Conservation (phyloP, 2,113 vertebrate genomes). For the Agapornis roseicollis region DNA sequence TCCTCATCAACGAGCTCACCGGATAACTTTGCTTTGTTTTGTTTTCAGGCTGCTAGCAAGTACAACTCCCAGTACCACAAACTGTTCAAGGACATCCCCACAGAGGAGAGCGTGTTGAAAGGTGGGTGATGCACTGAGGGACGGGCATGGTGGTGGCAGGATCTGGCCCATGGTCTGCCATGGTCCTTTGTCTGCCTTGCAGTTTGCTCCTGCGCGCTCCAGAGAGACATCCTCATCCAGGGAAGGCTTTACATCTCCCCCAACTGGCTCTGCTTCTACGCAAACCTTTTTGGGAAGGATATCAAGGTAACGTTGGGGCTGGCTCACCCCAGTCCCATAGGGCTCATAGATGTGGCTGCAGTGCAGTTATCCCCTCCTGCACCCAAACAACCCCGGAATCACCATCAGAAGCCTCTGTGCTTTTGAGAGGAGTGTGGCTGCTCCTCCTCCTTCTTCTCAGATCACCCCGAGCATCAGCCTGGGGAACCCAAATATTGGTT, state of each 20-base stretch:
- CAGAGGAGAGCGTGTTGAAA: conserved; percentile 93
- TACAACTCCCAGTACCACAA: conserved; percentile 98
- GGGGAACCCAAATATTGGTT: not conserved
- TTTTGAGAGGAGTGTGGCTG: fast-evolving
- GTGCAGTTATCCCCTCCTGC: not conserved
- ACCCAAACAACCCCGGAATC: not conserved
- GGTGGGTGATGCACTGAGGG: conserved; percentile 69
- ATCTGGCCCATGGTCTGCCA: fast-evolving
- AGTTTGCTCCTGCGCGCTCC: conserved; percentile 96
- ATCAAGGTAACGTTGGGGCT: conserved; percentile 83
- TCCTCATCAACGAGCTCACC: not conserved
- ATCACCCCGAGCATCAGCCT: not conserved
- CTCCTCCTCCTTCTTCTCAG: not conserved
- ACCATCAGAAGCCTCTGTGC: not conserved
- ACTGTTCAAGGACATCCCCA: conserved; percentile 91
- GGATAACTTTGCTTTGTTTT: conserved; percentile 51
- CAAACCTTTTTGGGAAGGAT: conserved; percentile 95
- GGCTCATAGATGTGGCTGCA: not conserved
- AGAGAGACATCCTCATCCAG: conserved; percentile 93
- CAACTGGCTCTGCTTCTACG: conserved; percentile 97
- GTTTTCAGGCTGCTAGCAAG: conserved; percentile 90
- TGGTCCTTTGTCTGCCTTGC: not conserved
- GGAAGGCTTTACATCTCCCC: conserved; percentile 95
- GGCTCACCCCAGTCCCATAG: fast-evolving
- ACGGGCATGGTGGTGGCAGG: fast-evolving